A percentile compares a stretch with the other conserved stretches of the same genome.
Conservation (phyloP, 2,113 vertebrate species). For the Tragelaphus strepsiceros region DNA sequence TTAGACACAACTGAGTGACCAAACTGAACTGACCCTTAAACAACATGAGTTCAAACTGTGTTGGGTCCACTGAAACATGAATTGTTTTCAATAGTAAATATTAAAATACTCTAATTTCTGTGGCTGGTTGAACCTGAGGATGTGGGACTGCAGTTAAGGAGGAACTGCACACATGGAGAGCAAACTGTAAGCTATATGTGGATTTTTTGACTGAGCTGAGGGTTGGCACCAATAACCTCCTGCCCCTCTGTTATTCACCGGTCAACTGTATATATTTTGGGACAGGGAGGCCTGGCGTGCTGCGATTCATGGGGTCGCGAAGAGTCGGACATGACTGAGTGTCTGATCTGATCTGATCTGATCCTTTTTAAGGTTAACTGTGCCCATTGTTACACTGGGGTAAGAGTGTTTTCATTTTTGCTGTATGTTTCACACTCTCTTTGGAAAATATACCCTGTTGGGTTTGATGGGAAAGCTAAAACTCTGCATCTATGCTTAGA, state of each 20-base stretch:
- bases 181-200: not conserved
- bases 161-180: not conserved
- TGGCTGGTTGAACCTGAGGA: not conserved
- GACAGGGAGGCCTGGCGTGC: not conserved
- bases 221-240: not conserved
- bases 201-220: not conserved
- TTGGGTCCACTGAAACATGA: not conserved
- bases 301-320: too few species aligned
- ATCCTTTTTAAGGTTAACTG: not conserved
- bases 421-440: not conserved
- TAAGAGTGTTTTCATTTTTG: not conserved
- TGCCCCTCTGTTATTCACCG: not conserved
- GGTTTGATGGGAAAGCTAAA: constrained; percentile 23
- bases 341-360: too few species aligned
- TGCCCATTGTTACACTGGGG: not conserved
- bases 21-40: not conserved
- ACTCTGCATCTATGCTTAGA: not conserved
- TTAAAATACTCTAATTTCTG: not conserved
- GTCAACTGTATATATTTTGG: not conserved
- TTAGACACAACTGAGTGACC: not conserved
- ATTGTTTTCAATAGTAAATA: not conserved
- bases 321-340: too few species aligned
- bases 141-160: not conserved
- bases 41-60: not conserved
- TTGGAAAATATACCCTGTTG: constrained; percentile 14